Evolutionary conservation across 2,888 invertebrate species (phyloP).

Genomic region (Capitulum mitella): DNA sequence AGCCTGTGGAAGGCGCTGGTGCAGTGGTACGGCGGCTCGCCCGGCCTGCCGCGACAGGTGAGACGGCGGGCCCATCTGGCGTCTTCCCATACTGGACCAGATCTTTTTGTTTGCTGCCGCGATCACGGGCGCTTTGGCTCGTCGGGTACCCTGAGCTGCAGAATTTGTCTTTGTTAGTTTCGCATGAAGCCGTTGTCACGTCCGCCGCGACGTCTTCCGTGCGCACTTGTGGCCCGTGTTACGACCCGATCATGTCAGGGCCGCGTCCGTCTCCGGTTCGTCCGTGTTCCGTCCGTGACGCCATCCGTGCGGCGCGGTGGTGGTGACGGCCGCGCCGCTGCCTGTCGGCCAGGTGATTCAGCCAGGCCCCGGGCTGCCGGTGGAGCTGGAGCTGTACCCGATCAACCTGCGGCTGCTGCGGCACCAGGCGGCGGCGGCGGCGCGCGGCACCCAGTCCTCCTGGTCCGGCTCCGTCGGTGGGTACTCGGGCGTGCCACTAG

Average conservation of each 20-base stretch:
- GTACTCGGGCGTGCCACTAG: slow-evolving; percentile 55
- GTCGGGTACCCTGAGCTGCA: not conserved
- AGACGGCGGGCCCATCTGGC: slow-evolving; percentile 2
- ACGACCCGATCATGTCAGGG: too few species aligned
- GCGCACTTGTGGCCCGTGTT: too few species aligned
- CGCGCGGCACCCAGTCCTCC: slow-evolving; percentile 38
- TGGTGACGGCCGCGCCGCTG: not conserved
- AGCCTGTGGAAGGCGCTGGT: slow-evolving; percentile 78
- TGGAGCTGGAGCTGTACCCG: slow-evolving; percentile 78
- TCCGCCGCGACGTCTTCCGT: too few species aligned
- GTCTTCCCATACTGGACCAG: too few species aligned
- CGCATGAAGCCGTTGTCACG: too few species aligned
- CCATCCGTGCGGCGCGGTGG: too few species aligned
- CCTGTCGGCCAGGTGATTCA: slow-evolving; percentile 59
- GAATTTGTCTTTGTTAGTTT: not conserved
- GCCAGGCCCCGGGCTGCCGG: slow-evolving; percentile 56
- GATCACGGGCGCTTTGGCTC: not conserved
- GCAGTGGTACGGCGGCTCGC: slow-evolving; percentile 73
- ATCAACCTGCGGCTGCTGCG: slow-evolving; percentile 64
- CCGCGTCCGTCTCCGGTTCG: too few species aligned
- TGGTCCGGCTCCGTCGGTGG: slow-evolving; percentile 53
- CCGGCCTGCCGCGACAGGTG: slow-evolving; percentile 69
- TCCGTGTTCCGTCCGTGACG: too few species aligned
- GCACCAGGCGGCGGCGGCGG: slow-evolving; percentile 51
- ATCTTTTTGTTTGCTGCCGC: too few species aligned